Evolutionary conservation across 2,797 vertebrate genomes (phyloP).

Genomic region (Etheostoma perlongum): DNA sequence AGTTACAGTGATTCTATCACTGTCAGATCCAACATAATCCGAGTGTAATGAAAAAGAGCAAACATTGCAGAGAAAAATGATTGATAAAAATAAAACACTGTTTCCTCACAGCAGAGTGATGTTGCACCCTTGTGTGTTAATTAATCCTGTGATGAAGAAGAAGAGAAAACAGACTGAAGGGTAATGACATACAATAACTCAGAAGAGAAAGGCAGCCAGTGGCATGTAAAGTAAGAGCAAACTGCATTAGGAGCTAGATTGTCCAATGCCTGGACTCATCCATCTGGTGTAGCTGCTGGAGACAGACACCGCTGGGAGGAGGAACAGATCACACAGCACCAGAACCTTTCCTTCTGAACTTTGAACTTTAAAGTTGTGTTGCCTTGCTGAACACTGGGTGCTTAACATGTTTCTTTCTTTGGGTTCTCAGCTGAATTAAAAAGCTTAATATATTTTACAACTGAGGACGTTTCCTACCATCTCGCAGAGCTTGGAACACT

Average conservation of each 20-base stretch:
- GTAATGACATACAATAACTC: not conserved
- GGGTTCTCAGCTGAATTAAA: too few relatives aligned
- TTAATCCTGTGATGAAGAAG: not conserved
- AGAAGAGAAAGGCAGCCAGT: not conserved
- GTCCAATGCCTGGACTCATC: not conserved
- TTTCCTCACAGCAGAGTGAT: not conserved
- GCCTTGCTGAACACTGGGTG: not conserved
- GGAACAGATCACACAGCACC: not conserved
- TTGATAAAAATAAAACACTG: not conserved
- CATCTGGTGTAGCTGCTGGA: not conserved
- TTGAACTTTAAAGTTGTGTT: not conserved
- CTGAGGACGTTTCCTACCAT: not conserved
- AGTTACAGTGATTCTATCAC: not conserved
- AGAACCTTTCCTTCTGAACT: not conserved
- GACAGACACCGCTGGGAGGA: conserved; percentile 1
- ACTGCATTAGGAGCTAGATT: not conserved
- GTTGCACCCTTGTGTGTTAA: not conserved
- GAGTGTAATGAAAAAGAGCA: not conserved
- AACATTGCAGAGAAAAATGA: not conserved
- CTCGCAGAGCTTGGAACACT: not conserved
- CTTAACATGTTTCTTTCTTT: not conserved
- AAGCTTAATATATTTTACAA: too few relatives aligned
- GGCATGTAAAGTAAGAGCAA: not conserved
- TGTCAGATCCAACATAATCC: not conserved
- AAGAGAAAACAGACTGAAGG: not conserved